Evolutionary conservation across 2,888 invertebrate species (phyloP).

Genomic region (Cataglyphis cursor): DNA sequence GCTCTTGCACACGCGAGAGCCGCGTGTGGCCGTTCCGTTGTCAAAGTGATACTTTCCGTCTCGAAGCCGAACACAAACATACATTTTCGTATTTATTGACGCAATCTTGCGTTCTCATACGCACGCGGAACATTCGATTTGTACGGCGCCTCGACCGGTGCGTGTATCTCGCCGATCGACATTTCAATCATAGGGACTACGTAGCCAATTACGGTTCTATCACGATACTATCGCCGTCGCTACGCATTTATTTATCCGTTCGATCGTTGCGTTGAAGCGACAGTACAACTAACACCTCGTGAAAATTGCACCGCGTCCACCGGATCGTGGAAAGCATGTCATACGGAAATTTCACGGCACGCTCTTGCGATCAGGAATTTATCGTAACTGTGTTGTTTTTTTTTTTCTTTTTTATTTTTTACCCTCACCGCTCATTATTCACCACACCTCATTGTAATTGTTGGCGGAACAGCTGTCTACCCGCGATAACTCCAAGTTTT

Average conservation of each 20-base stretch:
- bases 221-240: slow-evolving; percentile 78
- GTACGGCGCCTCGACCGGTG: slow-evolving; percentile 65
- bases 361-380: slow-evolving; percentile 26
- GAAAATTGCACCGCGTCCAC: slow-evolving; percentile 44
- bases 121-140: slow-evolving; percentile 70
- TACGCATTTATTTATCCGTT: slow-evolving; percentile 79
- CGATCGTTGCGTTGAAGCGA: slow-evolving; percentile 52
- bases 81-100: slow-evolving; percentile 78
- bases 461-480: slow-evolving; percentile 30
- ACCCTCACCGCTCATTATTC: slow-evolving; percentile 22
- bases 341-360: slow-evolving; percentile 13
- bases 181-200: slow-evolving; percentile 80
- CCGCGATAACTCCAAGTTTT: slow-evolving; percentile 30
- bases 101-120: slow-evolving; percentile 59
- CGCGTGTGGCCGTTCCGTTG: slow-evolving; percentile 64
- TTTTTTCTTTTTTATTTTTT: not conserved
- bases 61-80: slow-evolving; percentile 45
- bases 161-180: slow-evolving; percentile 82
- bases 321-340: not conserved
- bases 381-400: slow-evolving; percentile 25
- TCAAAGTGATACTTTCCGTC: slow-evolving; percentile 70
- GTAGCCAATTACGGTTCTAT: slow-evolving; percentile 80
- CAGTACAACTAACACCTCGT: slow-evolving; percentile 28
- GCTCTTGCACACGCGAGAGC: slow-evolving; percentile 17
- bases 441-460: slow-evolving; percentile 41